These are phyloP conservation scores for Heliconius hortense DNA, from an alignment of 2,888 invertebrate genomes.

Conservation along the genomic window DNA sequence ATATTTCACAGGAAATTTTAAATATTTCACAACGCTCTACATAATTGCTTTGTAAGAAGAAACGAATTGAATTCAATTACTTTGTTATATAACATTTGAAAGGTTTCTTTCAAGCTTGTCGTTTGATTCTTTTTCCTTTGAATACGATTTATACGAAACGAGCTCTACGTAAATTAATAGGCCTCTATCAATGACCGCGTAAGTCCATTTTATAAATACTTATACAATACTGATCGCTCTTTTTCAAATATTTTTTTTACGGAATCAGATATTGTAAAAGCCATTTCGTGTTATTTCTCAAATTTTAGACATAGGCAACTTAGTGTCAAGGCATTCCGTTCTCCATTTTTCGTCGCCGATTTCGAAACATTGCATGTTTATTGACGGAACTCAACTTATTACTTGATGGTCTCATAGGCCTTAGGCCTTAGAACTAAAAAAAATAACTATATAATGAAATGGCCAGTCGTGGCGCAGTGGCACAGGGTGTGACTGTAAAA, in stretches of 20 bases:
- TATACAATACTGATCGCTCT: background rate
- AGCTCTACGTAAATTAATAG: conserved; percentile 24
- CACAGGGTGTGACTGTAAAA: no score
- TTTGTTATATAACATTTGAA: conserved; percentile 2
- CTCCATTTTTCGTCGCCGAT: no score
- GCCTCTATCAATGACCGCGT: conserved; percentile 5
- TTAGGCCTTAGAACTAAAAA: no score
- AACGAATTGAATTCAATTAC: conserved; percentile 12
- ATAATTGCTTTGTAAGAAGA: conserved; percentile 12
- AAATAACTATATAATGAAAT: no score
- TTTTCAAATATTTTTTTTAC: background rate
- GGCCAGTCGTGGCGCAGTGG: no score
- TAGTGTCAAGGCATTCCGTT: no score
- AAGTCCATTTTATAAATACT: background rate
- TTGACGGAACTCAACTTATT: no score
- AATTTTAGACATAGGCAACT: background rate
- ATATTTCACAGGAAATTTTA: background rate
- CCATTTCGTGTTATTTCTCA: background rate
- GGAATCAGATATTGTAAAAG: background rate
- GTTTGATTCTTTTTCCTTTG: conserved; percentile 12
- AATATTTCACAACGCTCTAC: background rate
- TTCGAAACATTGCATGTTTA: no score
- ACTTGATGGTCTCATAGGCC: no score
- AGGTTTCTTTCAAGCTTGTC: conserved; percentile 6
- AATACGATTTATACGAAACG: conserved; percentile 8